Evolutionary conservation across 2,797 vertebrate species (phyloP).

Genomic region (Sebastiscus tertius): DNA sequence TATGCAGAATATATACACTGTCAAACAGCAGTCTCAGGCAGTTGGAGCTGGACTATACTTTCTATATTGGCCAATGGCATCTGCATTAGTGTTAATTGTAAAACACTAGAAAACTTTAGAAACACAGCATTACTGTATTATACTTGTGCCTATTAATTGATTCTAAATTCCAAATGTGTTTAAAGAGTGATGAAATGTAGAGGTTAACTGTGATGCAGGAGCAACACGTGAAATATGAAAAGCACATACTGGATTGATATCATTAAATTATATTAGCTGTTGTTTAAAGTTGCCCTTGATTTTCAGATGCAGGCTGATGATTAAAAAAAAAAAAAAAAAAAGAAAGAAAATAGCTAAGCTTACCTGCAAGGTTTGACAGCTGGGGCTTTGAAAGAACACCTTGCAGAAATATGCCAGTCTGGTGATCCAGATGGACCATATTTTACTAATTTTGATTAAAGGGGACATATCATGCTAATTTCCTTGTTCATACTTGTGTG

Average conservation of each 20-base stretch:
- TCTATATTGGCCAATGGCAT: background rate
- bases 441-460: background rate
- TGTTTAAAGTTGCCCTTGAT: background rate
- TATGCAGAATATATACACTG: background rate
- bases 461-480: no score
- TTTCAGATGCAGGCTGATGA: background rate
- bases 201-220: background rate
- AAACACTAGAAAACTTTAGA: background rate
- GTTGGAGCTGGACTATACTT: background rate
- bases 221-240: background rate
- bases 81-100: background rate
- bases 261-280: slow-evolving; percentile 1
- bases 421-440: background rate
- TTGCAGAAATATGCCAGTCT: background rate
- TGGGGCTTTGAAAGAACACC: background rate
- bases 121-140: background rate
- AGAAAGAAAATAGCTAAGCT: background rate
- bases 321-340: no score
- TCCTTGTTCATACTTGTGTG: no score
- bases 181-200: background rate
- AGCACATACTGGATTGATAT: background rate
- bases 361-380: background rate
- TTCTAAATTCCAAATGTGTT: background rate
- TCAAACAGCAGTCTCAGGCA: background rate
- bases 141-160: background rate